These are phyloP conservation scores for Thinocorus orbignyianus DNA, from an alignment of 2,113 vertebrate species.

Conservation along the genomic window DNA sequence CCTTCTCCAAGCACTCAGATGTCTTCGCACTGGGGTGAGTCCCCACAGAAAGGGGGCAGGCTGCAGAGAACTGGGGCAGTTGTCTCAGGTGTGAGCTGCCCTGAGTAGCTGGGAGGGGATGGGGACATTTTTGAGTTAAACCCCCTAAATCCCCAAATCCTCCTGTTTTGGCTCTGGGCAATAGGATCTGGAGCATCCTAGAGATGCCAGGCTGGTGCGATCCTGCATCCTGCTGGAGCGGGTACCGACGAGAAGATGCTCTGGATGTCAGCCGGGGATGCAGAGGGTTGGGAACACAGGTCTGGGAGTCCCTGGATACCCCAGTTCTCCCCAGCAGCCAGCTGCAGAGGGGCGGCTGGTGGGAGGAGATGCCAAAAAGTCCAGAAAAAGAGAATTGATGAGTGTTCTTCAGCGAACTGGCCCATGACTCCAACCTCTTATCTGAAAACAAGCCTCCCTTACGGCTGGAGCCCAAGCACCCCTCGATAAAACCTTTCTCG, in stretches of 20 bases:
- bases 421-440: background rate
- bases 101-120: fast-evolving
- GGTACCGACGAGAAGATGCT: background rate
- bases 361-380: background rate
- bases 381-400: background rate
- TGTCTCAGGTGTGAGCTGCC: background rate
- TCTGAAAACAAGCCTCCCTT: background rate
- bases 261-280: background rate
- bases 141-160: background rate
- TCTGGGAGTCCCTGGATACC: background rate
- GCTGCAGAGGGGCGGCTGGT: fast-evolving
- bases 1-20: slow-evolving; percentile 97
- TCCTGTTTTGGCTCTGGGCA: background rate
- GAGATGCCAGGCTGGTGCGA: background rate
- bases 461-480: background rate
- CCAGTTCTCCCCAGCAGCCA: fast-evolving
- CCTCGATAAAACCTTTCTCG: background rate
- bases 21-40: slow-evolving; percentile 96
- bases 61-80: fast-evolving
- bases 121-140: fast-evolving
- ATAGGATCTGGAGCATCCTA: fast-evolving
- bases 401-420: background rate
- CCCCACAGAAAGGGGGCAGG: fast-evolving
- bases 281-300: background rate
- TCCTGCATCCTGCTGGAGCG: background rate